Conservation (phyloP, 2,113 vertebrate genomes). For the Campylomormyrus numenius region DNA sequence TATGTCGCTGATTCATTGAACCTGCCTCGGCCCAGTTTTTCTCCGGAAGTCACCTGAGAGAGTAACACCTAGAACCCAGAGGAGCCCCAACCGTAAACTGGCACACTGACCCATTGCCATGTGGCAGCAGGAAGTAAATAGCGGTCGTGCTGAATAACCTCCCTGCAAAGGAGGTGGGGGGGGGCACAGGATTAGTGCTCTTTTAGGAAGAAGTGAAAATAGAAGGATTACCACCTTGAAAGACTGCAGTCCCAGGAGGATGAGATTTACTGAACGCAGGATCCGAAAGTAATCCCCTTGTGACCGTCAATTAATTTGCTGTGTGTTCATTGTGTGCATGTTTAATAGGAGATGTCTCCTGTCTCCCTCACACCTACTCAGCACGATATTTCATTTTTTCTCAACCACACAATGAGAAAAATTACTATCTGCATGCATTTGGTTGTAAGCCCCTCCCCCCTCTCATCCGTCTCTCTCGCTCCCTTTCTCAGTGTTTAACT, state of each 20-base stretch:
- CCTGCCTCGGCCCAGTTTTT: not conserved
- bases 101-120: constrained; percentile 30
- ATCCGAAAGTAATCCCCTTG: constrained; percentile 37
- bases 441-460: not conserved
- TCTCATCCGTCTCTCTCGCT: not conserved
- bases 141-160: constrained; percentile 30
- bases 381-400: not conserved
- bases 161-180: not conserved
- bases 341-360: not conserved
- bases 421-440: not conserved
- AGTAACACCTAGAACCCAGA: not conserved
- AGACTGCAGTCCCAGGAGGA: not conserved
- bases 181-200: constrained; percentile 19
- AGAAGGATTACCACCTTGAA: constrained; percentile 31
- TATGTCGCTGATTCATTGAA: not conserved
- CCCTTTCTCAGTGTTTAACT: not conserved
- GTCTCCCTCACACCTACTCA: not conserved
- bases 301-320: constrained; percentile 19
- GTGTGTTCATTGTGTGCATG: constrained; percentile 10
- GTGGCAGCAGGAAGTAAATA: not conserved
- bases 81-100: constrained; percentile 10
- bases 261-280: constrained; percentile 9
- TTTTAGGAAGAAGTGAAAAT: constrained; percentile 27
- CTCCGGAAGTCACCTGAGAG: not conserved
- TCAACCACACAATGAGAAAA: not conserved